Evolutionary conservation across 2,113 vertebrate genomes (phyloP).

Genomic region (Nannobrachium achirus): DNA sequence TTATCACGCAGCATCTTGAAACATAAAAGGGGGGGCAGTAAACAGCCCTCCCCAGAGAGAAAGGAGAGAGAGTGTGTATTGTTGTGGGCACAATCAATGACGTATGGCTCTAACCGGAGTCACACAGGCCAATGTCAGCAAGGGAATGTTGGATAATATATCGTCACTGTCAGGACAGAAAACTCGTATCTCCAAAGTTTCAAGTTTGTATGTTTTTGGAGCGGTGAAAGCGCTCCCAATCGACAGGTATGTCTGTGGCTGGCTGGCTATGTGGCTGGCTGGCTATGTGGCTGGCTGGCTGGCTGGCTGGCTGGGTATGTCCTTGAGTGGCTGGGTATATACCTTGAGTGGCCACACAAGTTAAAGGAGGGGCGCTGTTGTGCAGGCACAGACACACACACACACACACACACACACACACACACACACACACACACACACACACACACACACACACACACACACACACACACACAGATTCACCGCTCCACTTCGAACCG

Average conservation of each 20-base stretch:
- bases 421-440: too few relatives aligned
- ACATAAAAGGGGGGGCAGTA: slow-evolving; percentile 56
- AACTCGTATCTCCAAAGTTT: not conserved
- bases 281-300: too few relatives aligned
- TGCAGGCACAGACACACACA: too few relatives aligned
- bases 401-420: too few relatives aligned
- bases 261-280: too few relatives aligned
- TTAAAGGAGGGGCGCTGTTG: too few relatives aligned
- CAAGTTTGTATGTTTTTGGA: not conserved
- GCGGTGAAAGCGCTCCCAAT: not conserved
- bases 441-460: slow-evolving; percentile 6
- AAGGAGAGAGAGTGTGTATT: slow-evolving; percentile 37
- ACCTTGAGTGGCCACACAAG: too few relatives aligned
- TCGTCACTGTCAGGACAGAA: not conserved
- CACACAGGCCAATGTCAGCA: slow-evolving; percentile 31
- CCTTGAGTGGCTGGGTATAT: too few relatives aligned
- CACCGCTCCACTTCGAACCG: too few relatives aligned
- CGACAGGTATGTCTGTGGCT: too few relatives aligned
- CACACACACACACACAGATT: slow-evolving; percentile 1
- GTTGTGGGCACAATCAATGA: slow-evolving; percentile 38
- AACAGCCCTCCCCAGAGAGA: slow-evolving; percentile 52
- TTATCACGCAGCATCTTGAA: slow-evolving; percentile 62
- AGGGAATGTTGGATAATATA: slow-evolving; percentile 8
- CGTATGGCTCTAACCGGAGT: slow-evolving; percentile 40
- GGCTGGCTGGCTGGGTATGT: too few relatives aligned